phyloP scores from a whole-genome alignment of 2,113 vertebrate species.

The Microcebus murinus region DNA sequence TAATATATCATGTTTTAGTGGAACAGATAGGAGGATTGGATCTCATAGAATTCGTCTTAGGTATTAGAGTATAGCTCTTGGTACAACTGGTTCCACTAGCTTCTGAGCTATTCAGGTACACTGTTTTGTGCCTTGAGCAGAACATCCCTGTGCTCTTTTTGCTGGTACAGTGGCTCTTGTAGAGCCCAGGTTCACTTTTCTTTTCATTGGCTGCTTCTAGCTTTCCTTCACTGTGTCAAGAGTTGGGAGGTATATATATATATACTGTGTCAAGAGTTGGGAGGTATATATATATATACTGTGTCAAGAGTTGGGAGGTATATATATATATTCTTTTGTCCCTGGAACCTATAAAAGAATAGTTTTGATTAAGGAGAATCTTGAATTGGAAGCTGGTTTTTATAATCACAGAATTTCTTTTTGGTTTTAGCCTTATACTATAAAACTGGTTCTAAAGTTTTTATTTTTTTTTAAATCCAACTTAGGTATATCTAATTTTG shows the following conservation, averaged over 20 bases:
- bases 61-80: background rate
- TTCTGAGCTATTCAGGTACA: background rate
- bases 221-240: background rate
- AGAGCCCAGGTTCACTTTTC: background rate
- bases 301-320: background rate
- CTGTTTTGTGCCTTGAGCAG: background rate
- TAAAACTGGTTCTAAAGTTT: background rate
- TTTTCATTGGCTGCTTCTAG: background rate
- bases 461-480: background rate
- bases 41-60: background rate
- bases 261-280: background rate
- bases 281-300: background rate
- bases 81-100: background rate
- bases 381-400: background rate
- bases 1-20: background rate
- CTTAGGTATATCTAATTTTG: background rate
- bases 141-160: background rate
- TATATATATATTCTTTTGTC: background rate
- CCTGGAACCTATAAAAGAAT: background rate
- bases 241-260: background rate
- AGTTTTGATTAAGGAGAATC: background rate
- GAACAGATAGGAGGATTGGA: background rate
- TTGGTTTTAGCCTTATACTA: background rate
- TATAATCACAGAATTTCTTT: constrained; percentile 5
- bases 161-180: background rate